A percentile compares a stretch with the other conserved stretches of the same genome.
phyloP scores from a whole-genome alignment of 2,888 invertebrate species.

The Linyphia triangularis region DNA sequence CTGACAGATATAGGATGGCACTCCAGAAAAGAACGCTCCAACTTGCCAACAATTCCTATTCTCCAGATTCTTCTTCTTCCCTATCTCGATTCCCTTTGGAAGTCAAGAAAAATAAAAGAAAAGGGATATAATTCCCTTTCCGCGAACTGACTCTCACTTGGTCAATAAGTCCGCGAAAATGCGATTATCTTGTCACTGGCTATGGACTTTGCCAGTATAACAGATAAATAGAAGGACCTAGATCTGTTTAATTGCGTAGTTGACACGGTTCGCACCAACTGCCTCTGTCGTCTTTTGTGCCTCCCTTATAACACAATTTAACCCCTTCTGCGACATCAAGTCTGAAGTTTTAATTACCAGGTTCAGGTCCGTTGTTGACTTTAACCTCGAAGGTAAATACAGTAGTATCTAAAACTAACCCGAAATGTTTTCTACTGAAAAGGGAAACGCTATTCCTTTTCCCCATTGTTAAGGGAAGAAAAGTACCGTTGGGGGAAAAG shows the following conservation, averaged over 20 bases:
- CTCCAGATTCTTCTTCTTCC: neutral
- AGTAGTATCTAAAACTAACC: conserved; percentile 25
- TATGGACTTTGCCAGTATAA: neutral
- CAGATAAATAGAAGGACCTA: conserved; percentile 18
- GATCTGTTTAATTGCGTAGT: conserved; percentile 44
- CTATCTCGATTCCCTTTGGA: neutral
- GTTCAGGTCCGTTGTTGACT: conserved; percentile 40
- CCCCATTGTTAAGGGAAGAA: conserved; percentile 16
- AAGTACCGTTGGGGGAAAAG: neutral
- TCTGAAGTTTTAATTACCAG: conserved; percentile 63
- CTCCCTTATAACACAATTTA: conserved; percentile 6
- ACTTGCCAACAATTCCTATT: neutral
- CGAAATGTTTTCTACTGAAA: conserved; percentile 20
- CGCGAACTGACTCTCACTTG: conserved; percentile 11
- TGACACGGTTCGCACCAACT: neutral
- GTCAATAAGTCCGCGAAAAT: conserved; percentile 51
- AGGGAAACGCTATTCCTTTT: conserved; percentile 35
- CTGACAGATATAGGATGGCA: conserved; percentile 56
- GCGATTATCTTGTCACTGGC: conserved; percentile 37
- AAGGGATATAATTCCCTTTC: neutral
- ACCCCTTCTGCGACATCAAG: too few relatives aligned
- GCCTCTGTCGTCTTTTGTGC: neutral
- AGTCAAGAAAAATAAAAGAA: neutral
- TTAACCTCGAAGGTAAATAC: conserved; percentile 49
- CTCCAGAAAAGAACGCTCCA: conserved; percentile 9